Conservation (phyloP, 2,113 vertebrate genomes). For the Brachionichthys hirsutus region DNA sequence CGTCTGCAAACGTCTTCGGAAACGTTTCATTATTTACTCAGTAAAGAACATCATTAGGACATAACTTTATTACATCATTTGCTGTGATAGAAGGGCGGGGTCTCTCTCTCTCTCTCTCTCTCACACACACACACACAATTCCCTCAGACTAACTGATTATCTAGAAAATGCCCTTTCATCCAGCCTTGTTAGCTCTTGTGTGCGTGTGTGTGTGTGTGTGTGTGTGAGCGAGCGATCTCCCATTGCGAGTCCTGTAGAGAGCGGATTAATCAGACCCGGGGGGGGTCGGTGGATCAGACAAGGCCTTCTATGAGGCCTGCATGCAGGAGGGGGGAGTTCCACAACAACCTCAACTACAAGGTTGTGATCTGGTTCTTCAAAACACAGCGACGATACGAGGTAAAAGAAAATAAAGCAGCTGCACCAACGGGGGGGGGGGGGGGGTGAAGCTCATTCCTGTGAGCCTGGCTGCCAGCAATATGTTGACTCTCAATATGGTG, state of each 20-base stretch:
- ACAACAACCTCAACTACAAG: slow-evolving; percentile 7
- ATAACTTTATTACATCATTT: no score
- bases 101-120: slow-evolving; percentile 12
- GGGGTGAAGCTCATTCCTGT: slow-evolving; percentile 43
- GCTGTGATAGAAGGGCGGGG: no score
- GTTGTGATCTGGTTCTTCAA: no score
- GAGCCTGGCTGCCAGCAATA: slow-evolving; percentile 56
- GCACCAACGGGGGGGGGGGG: background rate
- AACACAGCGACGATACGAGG: no score
- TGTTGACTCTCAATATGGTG: slow-evolving; percentile 55
- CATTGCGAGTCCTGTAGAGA: slow-evolving; percentile 54
- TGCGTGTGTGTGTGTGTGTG: slow-evolving; percentile 28
- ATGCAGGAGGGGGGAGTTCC: slow-evolving; percentile 4
- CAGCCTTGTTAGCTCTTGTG: slow-evolving; percentile 24
- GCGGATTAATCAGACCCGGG: slow-evolving; percentile 66
- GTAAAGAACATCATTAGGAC: no score
- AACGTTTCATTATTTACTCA: no score
- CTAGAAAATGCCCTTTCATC: slow-evolving; percentile 24
- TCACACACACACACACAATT: background rate
- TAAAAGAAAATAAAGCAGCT: no score
- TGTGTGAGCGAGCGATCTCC: slow-evolving; percentile 37
- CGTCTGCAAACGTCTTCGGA: no score
- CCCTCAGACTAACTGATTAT: slow-evolving; percentile 1
- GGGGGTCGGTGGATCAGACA: slow-evolving; percentile 40
- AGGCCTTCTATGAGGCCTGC: slow-evolving; percentile 18